Conservation (phyloP, 1,140 invertebrate genomes). For the Macrobrachium nipponense region DNA sequence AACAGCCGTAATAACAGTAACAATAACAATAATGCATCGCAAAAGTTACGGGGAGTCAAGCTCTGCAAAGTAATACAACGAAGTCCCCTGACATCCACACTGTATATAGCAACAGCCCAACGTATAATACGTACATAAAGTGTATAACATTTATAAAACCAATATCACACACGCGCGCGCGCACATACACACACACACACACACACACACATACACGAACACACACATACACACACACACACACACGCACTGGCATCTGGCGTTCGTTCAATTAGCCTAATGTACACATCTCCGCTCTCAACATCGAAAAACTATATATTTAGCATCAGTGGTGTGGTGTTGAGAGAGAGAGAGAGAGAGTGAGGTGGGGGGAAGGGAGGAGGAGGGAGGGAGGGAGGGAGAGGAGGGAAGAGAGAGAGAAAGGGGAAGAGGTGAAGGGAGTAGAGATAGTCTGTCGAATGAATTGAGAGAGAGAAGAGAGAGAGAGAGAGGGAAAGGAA, state of each 20-base stretch:
- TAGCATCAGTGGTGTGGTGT: constrained; percentile 26
- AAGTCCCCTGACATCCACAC: no score
- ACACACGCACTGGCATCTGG: constrained; percentile 46
- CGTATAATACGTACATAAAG: not conserved
- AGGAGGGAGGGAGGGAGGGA: not conserved
- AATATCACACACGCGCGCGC: constrained; percentile 11
- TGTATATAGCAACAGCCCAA: no score
- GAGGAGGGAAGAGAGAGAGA: not conserved
- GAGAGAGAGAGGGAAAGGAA: not conserved
- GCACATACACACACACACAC: constrained; percentile 9
- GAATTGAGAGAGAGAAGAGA: constrained; percentile 5
- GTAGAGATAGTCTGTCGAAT: not conserved
- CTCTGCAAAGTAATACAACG: no score
- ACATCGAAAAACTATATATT: constrained; percentile 59
- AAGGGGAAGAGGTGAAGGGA: no score
- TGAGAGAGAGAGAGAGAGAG: not conserved
- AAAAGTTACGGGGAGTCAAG: no score
- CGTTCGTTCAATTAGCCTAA: constrained; percentile 53
- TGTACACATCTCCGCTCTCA: constrained; percentile 41
- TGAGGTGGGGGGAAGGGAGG: no score
- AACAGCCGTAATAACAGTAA: no score
- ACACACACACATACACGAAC: constrained; percentile 11
- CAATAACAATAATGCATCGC: no score
- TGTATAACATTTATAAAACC: not conserved
- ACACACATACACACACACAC: constrained; percentile 33